A percentile compares a stretch with the other conserved stretches of the same genome.
Evolutionary conservation across 2,888 invertebrate species (phyloP).

Genomic region (Ophraella communa): DNA sequence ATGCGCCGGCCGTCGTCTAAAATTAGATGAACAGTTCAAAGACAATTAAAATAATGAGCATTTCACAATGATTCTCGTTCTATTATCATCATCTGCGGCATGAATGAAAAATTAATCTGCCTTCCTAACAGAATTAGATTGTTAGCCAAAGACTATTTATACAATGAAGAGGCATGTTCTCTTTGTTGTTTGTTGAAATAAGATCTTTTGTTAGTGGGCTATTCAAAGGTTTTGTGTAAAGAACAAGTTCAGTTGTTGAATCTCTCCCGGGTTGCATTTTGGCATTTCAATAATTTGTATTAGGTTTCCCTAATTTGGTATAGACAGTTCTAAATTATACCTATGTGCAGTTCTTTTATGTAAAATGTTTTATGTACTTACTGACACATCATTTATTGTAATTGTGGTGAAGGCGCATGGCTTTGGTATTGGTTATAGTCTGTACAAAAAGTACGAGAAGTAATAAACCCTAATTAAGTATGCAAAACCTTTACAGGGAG

Average conservation of each 20-base stretch:
- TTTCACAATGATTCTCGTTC: constrained; percentile 36
- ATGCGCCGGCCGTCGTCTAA: constrained; percentile 19
- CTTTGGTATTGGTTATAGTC: too few species aligned
- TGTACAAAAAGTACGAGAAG: too few species aligned
- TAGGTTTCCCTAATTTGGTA: not conserved
- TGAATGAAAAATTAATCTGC: constrained; percentile 47
- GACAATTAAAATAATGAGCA: constrained; percentile 38
- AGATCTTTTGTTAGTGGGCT: constrained; percentile 45
- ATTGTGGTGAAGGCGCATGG: too few species aligned
- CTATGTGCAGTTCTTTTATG: too few species aligned
- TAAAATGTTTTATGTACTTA: too few species aligned
- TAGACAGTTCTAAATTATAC: too few species aligned
- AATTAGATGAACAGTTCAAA: constrained; percentile 23
- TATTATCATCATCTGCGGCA: constrained; percentile 41
- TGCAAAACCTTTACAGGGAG: too few species aligned
- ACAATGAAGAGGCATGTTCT: constrained; percentile 39
- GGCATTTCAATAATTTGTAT: not conserved
- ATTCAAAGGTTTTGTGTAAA: constrained; percentile 49
- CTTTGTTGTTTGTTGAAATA: constrained; percentile 48
- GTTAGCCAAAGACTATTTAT: constrained; percentile 46
- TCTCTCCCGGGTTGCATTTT: not conserved
- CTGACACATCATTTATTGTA: too few species aligned
- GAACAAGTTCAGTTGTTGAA: constrained; percentile 39
- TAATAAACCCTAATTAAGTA: too few species aligned
- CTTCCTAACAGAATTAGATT: constrained; percentile 45